These are phyloP conservation scores for Tapirus indicus DNA, from an alignment of 2,797 vertebrate genomes.

Conservation along the genomic window DNA sequence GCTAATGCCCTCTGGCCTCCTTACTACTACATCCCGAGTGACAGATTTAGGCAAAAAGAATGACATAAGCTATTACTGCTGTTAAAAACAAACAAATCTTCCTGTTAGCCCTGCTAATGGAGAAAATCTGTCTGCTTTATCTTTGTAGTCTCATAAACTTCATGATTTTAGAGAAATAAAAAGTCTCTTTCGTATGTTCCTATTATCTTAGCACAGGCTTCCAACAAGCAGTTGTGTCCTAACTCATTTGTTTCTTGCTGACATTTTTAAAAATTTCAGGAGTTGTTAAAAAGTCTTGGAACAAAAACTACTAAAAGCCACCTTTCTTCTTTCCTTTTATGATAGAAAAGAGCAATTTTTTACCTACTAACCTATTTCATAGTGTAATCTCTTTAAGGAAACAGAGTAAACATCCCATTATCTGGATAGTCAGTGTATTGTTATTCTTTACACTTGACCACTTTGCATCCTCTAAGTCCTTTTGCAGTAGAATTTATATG, in stretches of 20 bases:
- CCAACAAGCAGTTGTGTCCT: neutral
- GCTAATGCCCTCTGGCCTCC: neutral
- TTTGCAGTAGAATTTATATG: neutral
- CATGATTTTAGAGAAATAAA: conserved; percentile 60
- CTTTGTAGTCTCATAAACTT: conserved; percentile 57
- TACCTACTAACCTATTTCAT: neutral
- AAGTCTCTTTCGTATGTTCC: neutral
- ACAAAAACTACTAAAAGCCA: neutral
- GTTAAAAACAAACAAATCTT: conserved; percentile 57
- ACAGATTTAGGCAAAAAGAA: conserved; percentile 13
- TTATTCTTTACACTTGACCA: neutral
- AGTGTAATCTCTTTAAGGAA: neutral
- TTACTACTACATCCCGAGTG: neutral
- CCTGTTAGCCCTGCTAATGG: conserved; percentile 43
- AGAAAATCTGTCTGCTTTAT: conserved; percentile 31
- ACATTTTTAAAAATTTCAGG: neutral
- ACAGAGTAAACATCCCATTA: neutral
- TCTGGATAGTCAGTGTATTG: neutral
- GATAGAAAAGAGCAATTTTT: conserved; percentile 2
- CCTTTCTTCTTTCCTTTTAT: neutral
- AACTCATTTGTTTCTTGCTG: conserved; percentile 61
- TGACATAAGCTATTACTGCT: conserved; percentile 56
- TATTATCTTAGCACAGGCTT: conserved; percentile 43
- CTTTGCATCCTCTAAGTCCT: neutral
- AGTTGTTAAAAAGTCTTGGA: neutral